Evolutionary conservation across 2,113 vertebrate species (phyloP).

Genomic region (Indri indri): DNA sequence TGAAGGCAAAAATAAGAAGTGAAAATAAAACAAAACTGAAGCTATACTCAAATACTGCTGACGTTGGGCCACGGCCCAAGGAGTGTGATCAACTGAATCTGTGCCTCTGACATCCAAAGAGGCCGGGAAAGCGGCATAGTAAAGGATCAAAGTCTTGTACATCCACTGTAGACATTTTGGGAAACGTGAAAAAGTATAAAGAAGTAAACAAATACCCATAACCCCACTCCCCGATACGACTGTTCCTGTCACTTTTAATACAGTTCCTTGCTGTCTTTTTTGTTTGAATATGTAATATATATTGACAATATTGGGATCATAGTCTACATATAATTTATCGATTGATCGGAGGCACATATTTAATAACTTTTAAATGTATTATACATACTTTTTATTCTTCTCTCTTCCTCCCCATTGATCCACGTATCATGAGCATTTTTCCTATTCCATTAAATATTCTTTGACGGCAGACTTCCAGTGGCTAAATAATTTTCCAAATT

Average conservation of each 20-base stretch:
- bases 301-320: not conserved
- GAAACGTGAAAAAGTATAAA: not conserved
- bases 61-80: not conserved
- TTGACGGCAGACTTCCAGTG: not conserved
- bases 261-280: not conserved
- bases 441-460: not conserved
- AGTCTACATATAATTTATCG: not conserved
- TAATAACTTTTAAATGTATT: not conserved
- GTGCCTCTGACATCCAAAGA: not conserved
- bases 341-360: not conserved
- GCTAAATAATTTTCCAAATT: not conserved
- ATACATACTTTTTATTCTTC: not conserved
- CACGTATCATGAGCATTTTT: not conserved
- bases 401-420: not conserved
- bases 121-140: rapidly evolving
- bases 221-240: not conserved
- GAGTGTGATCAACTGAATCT: not conserved
- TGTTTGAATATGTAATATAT: not conserved
- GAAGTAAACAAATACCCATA: not conserved
- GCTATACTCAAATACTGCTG: not conserved
- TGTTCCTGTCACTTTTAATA: not conserved
- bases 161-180: not conserved
- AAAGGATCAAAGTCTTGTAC: not conserved
- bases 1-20: conserved; percentile 27
- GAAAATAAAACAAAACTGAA: conserved; percentile 18